Base-by-base conservation (phyloP, 2,113 vertebrate species). In the Rhynchomys soricoides region DNA sequence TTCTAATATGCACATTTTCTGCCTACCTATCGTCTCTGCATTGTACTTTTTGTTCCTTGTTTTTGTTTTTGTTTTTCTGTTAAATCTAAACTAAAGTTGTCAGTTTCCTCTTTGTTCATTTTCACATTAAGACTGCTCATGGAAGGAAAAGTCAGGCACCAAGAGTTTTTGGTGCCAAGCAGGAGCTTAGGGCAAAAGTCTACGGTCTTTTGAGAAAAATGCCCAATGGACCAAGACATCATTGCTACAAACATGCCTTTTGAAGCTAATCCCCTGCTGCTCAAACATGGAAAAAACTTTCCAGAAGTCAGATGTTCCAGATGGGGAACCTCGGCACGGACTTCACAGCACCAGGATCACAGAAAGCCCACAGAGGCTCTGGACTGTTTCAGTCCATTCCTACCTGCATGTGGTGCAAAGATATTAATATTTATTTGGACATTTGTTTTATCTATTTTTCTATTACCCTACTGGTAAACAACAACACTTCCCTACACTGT, bases 401-500 rank as follows among this genome's bases (percentile, higher is more conserved):
- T 34, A 55, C 17, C 26, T 62, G 40, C 31, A 22, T 90, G 57
- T 74, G 59, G 78, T 5, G 2, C 50, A 68, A 75, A 52, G 17
- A 50, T 21, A 92, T 87, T 59, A 94, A 86, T 96, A 91, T 93
- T 82, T 92, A 83, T 86, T 95, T 22, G 75, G 17, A 24, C 26
- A 79, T 86, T 77, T 91, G 71, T 90, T 96, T 91, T 55, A 92
- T 93, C 59, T 91, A 75, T 90, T 55, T 91, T 89, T 62, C n/a
- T 93, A 70, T 86, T 89, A 59, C 43, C 75, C 2, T 70, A 50
- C 66, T 89, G 34, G 22, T 93, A 96, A 91, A 93, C 16, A 95
- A 85, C 62, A 83, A 71, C 95, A 55, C 5, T 59, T 15, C 48
- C 45, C 40, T 91, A 89, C 10, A 31, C 37, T n/a, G 77, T 70